These are phyloP conservation scores for Catharus fuscescens DNA, from an alignment of 2,113 vertebrate species.

Conservation along the genomic window DNA sequence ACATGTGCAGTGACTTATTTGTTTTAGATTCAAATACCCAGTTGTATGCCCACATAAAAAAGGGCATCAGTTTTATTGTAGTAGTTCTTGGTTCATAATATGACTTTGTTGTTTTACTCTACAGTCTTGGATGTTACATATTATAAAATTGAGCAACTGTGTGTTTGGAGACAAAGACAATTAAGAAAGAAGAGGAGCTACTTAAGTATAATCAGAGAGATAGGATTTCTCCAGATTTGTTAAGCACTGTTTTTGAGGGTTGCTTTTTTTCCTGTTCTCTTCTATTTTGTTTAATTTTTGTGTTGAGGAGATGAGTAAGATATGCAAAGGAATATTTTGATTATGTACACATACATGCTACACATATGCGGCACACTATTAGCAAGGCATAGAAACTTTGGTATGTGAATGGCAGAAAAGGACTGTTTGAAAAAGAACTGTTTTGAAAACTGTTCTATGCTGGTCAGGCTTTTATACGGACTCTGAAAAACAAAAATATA, in stretches of 20 bases:
- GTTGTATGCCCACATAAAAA: background rate
- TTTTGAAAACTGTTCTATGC: background rate
- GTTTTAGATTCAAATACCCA: constrained; percentile 40
- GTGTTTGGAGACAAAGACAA: constrained; percentile 63
- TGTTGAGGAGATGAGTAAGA: background rate
- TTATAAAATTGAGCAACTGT: constrained; percentile 34
- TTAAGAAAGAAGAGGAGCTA: constrained; percentile 47
- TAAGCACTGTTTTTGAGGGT: background rate
- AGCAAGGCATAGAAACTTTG: background rate
- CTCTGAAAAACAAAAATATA: background rate
- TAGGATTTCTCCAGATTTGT: background rate
- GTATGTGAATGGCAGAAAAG: background rate
- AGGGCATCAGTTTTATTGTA: constrained; percentile 12
- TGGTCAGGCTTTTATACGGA: background rate
- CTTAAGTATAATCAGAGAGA: background rate
- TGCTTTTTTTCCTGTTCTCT: background rate
- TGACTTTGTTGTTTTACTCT: constrained; percentile 51
- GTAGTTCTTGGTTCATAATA: constrained; percentile 47
- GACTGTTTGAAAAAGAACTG: background rate
- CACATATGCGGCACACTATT: background rate
- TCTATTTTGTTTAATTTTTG: background rate
- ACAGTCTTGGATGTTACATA: background rate
- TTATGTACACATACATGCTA: background rate
- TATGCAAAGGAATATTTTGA: background rate
- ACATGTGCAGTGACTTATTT: constrained; percentile 33